Conservation (phyloP, 2,797 vertebrate genomes). For the Babyrousa celebensis region DNA sequence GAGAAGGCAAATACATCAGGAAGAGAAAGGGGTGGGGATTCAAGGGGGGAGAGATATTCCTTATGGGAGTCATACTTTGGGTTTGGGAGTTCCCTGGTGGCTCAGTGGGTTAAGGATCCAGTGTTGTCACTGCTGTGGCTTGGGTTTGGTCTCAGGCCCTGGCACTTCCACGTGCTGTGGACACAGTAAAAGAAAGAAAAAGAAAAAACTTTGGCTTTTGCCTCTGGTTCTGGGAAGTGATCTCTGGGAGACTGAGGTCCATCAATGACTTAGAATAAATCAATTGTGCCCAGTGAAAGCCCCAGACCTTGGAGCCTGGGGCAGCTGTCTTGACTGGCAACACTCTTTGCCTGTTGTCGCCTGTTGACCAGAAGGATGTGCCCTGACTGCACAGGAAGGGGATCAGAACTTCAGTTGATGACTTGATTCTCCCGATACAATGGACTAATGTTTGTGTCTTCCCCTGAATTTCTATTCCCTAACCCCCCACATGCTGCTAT, state of each 20-base stretch:
- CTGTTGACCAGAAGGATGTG: too few relatives aligned
- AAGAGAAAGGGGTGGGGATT: not conserved
- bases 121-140: too few relatives aligned
- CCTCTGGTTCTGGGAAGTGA: not conserved
- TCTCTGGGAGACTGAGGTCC: not conserved
- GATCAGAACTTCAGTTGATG: not conserved
- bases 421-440: not conserved
- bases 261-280: not conserved
- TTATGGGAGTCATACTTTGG: too few relatives aligned
- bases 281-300: not conserved
- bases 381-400: not conserved
- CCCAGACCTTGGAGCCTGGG: not conserved
- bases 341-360: accelerated
- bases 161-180: not conserved
- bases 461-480: not conserved
- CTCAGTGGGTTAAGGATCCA: too few relatives aligned
- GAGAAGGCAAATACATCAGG: not conserved
- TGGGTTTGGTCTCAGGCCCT: too few relatives aligned
- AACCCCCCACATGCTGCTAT: not conserved
- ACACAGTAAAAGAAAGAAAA: not conserved
- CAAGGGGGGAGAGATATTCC: not conserved
- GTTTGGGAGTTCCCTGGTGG: too few relatives aligned
- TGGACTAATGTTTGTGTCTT: not conserved
- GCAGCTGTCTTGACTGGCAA: not conserved
- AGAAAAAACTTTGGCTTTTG: not conserved